These are phyloP conservation scores for Octopus bimaculoides DNA, from an alignment of 1,140 invertebrate genomes.

Conservation along the genomic window DNA sequence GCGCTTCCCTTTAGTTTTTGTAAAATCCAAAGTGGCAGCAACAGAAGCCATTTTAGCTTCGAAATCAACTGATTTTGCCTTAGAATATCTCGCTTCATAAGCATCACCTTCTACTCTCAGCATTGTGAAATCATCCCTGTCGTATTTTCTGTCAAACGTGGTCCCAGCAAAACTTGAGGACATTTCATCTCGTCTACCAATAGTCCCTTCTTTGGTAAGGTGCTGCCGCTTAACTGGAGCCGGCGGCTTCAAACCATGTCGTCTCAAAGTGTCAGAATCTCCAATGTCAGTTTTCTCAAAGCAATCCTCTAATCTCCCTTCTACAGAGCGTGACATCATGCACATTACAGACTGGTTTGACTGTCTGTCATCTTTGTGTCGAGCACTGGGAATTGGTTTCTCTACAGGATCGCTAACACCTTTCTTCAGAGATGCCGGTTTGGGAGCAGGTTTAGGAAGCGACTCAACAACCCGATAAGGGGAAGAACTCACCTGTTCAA, in stretches of 20 bases:
- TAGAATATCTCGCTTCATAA: not conserved
- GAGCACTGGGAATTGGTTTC: not conserved
- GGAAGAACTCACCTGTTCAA: not conserved
- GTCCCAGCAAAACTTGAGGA: conserved; percentile 1
- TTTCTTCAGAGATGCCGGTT: not conserved
- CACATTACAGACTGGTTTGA: not conserved
- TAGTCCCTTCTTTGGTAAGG: not conserved
- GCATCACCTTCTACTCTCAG: not conserved
- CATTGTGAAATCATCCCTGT: not conserved
- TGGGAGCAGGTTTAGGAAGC: not conserved
- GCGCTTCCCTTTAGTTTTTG: conserved; percentile 35
- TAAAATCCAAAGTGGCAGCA: conserved; percentile 37
- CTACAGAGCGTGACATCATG: not conserved
- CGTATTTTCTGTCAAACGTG: not conserved
- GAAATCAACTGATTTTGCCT: conserved; percentile 35
- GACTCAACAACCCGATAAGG: not conserved
- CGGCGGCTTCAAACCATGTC: not conserved
- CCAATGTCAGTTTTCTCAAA: not conserved
- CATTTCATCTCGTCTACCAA: not conserved
- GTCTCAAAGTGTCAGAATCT: not conserved
- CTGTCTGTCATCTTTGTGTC: not conserved
- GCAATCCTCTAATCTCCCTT: not conserved
- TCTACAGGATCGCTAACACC: not conserved
- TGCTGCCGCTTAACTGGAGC: not conserved
- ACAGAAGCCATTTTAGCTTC: conserved; percentile 45